Percentiles rank a stretch among this genome's conserved stretches.
Evolutionary conservation across 1,140 invertebrate genomes (phyloP).

Genomic region (Panonychus citri): DNA sequence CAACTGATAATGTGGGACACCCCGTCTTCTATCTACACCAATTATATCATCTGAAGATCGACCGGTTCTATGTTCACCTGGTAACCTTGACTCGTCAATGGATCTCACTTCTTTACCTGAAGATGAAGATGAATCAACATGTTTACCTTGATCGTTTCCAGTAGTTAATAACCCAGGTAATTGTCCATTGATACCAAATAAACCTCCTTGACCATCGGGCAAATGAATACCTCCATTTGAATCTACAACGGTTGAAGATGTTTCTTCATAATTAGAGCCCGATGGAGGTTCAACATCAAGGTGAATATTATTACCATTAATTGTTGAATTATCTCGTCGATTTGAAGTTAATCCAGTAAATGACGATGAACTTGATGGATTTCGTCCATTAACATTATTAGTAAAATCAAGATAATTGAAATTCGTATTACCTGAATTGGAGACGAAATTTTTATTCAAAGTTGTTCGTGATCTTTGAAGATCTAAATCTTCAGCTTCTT

Average conservation of each 20-base stretch:
- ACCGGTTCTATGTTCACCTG: not conserved
- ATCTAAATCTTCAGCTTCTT: not conserved
- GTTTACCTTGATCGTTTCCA: not conserved
- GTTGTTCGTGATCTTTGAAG: not conserved
- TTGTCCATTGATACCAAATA: not conserved
- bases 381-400: too few species aligned
- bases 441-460: not conserved
- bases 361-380: too few species aligned
- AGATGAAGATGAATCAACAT: too few species aligned
- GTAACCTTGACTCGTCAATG: too few species aligned
- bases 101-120: too few species aligned
- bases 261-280: conserved; percentile 14
- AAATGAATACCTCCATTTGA: conserved; percentile 15
- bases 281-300: conserved; percentile 10
- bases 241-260: conserved; percentile 15
- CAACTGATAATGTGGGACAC: not conserved
- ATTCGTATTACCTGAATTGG: not conserved
- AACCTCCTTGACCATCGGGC: conserved; percentile 13
- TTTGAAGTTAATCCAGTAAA: too few species aligned
- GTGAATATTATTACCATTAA: not conserved
- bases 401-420: too few species aligned
- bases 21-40: not conserved
- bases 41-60: not conserved
- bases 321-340: too few species aligned
- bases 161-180: not conserved